These are phyloP conservation scores for Drosophila bunnanda DNA, from an alignment of 2,888 invertebrate genomes.

Conservation along the genomic window DNA sequence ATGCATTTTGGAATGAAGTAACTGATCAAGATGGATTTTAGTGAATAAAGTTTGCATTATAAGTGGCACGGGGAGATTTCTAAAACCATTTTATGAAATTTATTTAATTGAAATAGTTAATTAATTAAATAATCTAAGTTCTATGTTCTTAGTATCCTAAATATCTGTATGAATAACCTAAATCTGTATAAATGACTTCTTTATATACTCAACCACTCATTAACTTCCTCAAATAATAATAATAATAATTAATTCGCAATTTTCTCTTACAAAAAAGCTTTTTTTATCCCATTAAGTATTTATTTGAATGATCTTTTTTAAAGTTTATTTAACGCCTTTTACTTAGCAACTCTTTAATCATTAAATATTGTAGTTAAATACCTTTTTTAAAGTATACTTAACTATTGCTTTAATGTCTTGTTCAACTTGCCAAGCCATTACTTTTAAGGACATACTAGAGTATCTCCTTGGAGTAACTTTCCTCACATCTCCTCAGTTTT, in stretches of 20 bases:
- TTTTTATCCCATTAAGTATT: background rate
- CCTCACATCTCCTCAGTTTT: constrained; percentile 8
- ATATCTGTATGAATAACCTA: too few species aligned
- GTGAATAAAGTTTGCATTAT: background rate
- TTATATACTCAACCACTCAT: background rate
- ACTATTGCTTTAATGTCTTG: background rate
- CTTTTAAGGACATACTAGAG: constrained; percentile 3
- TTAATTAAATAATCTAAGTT: background rate
- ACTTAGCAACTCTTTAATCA: background rate
- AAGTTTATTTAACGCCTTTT: background rate
- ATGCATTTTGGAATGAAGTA: constrained; percentile 6
- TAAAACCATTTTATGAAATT: background rate
- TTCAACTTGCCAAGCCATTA: background rate
- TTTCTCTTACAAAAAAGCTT: background rate
- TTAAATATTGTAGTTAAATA: background rate
- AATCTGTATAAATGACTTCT: too few species aligned
- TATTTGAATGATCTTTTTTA: background rate
- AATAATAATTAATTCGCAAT: too few species aligned
- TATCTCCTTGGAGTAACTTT: background rate
- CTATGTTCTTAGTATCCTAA: background rate
- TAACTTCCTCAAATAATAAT: too few species aligned
- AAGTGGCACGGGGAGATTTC: background rate
- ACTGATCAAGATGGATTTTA: constrained; percentile 6
- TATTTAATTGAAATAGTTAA: background rate
- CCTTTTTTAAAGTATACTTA: background rate